Base-by-base conservation (phyloP, 2,888 invertebrate species). In the Xestia c-nigrum region DNA sequence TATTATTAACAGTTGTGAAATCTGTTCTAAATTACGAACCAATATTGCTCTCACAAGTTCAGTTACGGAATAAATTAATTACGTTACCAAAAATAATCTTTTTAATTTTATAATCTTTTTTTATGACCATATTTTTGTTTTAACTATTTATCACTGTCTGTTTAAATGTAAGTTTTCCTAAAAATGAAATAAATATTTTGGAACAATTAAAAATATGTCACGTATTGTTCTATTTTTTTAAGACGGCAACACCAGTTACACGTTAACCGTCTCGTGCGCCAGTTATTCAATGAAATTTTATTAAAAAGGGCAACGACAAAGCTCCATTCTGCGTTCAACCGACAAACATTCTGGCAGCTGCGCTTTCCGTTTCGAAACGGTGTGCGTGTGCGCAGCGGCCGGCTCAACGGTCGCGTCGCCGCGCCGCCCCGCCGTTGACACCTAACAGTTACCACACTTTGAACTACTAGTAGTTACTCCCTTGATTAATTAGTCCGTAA, bases 291-390 rank as follows among this genome's bases (percentile, higher is more conserved):
- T 92, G 85, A 90, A 90, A 88, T 91, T 90, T 89, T 89, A 90
- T 92, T 92, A 89, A 92, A 90, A 92, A 92, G 92, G 92, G 92
- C 91, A 91, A 88, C 87, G 86, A 85, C 87, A 88, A 89, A 83
- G 87, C 83, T 84, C 78, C 84, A 63, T 86, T 82, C 81, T 85
- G 78, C 81, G 81, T 79, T 74, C 81, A 87, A 88, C 88, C 79
- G 87, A 85, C 88, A 86, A 88, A 87, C 85, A 83, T 76, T 59
- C 31, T 86, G 90, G 89, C 93, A 93, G 93, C 92, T 93, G 93
- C 89, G 90, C 87, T 91, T 90, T 91, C 91, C 92, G 92, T 91
- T 92, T 86, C 83, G 86, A 86, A 79, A 88, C 85, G 81, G 84
- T 84, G 86, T 88, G 87, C 86, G 90, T 88, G 88, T 80, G 88